Evolutionary conservation across 2,888 invertebrate genomes (phyloP), one percentile per base, ranked within the genome.

Genomic region (Metopia argyrocephala): DNA sequence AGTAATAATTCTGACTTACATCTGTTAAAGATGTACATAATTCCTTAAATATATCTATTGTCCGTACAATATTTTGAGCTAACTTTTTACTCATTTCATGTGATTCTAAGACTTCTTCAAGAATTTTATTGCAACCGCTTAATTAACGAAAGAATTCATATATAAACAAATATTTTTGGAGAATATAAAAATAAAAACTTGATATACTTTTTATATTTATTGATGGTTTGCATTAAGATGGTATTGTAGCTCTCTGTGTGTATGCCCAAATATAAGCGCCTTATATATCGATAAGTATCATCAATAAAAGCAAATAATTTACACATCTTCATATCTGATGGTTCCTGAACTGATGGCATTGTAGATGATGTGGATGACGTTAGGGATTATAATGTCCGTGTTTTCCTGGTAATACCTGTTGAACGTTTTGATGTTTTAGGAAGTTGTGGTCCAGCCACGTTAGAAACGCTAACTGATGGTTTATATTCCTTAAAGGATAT

Each of bases 151-250:
- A 28, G 21, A 21, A 45, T 45, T 1, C n/a, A 48, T 48, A 12
- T 18, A 52, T 71, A 9, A 15, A 7, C 3, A 45, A 52, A 59
- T 27, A 20, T 21, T 21, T 5, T n/a, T n/a, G n/a, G 15, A 38
- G 15, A 38, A n/a, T n/a, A n/a, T n/a, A n/a, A n/a, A n/a, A 38
- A 38, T 9, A 38, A 38, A 15, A 15, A 15, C 20, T 46, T 1
- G 23, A 59, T 25, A 27, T 78, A 81, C 81, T 45, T 81, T 62
- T 74, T 78, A 57, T 78, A 81, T 66, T 75, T 81, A 66, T 78
- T 81, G 20, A 81, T 66, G 20, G 56, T 74, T 61, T 57, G 65
- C 4, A 81, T 66, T 15, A 81, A 25, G 15, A 50, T 28, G 15
- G 46, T 45, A 48, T 57, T 65, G 18, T 46, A 59, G 12, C 20